Conservation (phyloP, 2,113 vertebrate species). For the Puffinus mauretanicus region DNA sequence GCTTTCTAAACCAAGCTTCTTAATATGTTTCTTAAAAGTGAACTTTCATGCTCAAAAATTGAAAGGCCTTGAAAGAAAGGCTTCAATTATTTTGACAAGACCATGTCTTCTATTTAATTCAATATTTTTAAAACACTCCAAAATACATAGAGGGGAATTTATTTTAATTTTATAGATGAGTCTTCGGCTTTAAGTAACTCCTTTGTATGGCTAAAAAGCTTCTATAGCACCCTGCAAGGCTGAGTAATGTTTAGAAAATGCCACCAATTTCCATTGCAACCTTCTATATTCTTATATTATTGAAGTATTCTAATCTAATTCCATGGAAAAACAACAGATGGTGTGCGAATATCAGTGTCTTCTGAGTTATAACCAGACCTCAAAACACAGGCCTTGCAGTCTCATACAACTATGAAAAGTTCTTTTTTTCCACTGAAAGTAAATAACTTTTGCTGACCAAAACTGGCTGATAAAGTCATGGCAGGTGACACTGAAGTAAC, state of each 20-base stretch:
- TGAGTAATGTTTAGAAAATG: neutral
- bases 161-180: neutral
- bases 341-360: neutral
- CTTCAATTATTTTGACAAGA: slow-evolving; percentile 17
- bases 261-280: neutral
- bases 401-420: neutral
- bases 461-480: neutral
- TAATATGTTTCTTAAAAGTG: slow-evolving; percentile 23
- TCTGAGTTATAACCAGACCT: neutral
- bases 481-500: neutral
- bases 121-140: neutral
- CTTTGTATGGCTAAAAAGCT: neutral
- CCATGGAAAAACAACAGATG: neutral
- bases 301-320: neutral
- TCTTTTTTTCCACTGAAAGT: neutral
- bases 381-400: neutral
- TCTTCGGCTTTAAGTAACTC: neutral
- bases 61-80: slow-evolving; percentile 21
- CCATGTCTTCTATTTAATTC: neutral
- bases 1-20: slow-evolving; percentile 37
- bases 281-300: neutral
- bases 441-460: neutral
- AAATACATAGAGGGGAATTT: neutral
- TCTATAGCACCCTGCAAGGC: neutral
- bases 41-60: slow-evolving; percentile 29